phyloP scores from a whole-genome alignment of 2,113 vertebrate species.

The Collichthys lucidus region DNA sequence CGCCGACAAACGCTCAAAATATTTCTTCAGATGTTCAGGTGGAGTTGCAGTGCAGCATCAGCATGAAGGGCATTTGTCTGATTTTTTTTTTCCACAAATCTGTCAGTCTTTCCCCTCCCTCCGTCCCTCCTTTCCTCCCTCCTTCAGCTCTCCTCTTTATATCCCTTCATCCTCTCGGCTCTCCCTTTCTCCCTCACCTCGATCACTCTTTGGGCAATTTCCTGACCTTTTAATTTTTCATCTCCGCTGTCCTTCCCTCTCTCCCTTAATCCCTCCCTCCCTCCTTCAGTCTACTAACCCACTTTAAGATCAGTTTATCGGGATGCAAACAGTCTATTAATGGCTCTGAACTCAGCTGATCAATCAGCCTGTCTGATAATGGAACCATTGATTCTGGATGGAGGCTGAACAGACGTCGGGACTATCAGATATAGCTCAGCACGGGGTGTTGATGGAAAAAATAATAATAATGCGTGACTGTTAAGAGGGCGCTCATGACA shows the following conservation, averaged over 20 bases:
- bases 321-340: conserved; percentile 38
- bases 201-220: neutral
- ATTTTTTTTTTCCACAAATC: neutral
- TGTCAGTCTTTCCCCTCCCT: neutral
- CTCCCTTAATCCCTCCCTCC: neutral
- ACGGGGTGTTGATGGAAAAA: neutral
- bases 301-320: conserved; percentile 47
- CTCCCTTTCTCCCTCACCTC: neutral
- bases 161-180: neutral
- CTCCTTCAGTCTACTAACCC: neutral
- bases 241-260: neutral
- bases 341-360: conserved; percentile 48
- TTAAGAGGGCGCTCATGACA: neutral
- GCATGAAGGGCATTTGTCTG: conserved; percentile 8
- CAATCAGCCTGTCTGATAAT: conserved; percentile 48
- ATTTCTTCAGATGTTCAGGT: conserved; percentile 15
- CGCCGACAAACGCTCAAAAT: neutral
- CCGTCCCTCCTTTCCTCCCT: neutral
- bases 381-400: conserved; percentile 58
- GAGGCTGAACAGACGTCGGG: conserved; percentile 37
- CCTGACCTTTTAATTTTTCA: conserved; percentile 24
- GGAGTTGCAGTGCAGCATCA: conserved; percentile 9
- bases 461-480: neutral
- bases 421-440: conserved; percentile 26
- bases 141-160: neutral